Evolutionary conservation across 1,140 invertebrate species (phyloP), one percentile per base, ranked within the genome.

Genomic region (Pomacea maculata): DNA sequence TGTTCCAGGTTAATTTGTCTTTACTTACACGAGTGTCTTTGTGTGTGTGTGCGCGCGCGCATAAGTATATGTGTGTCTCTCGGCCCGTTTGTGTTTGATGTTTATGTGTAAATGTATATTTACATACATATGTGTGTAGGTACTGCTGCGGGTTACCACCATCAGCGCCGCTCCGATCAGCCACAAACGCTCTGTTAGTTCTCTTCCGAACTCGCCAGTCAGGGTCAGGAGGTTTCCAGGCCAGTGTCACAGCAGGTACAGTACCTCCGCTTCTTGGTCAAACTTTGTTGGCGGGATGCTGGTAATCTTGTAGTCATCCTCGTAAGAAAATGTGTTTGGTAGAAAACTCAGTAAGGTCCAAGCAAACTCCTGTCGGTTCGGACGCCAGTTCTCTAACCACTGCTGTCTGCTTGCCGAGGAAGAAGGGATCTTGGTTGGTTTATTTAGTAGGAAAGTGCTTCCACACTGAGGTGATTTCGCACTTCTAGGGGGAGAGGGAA

Each of bases 131-230:
- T 61, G 45, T 57, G 54, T 54, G 21, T 61, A 84, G 83, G 72
- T 84, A 80, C 74, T 84, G 83, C 61, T 84, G 83, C 70, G 81
- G 80, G 5, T 29, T 80, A 34, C 54, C 81, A 0, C 83, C 83
- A 9, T 52, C 57, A 1, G 71, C 25, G 1, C n/a, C 68, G 0
- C 80, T 84, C 9, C 61, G 73, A 45, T 82, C 80, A 19, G 72
- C 76, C 3, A 70, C 78, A 1, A 79, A 80, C 71, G 55, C 74
- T 12, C 82, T 82, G 83, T 25, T 82, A 71, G 78, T 84, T 21
- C 29, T 82, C n/a, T 84, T 84, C 54, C 21, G 75, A 25, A 80
- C 83, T 0, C 63, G 57, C 8, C 71, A 61, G 14, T 70, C 45
- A 1, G 83, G 83, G 5, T 67, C 55, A 29, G 80, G 80, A 12